Evolutionary conservation across 1,140 invertebrate species (phyloP).

Genomic region (Lucilia cuprina): DNA sequence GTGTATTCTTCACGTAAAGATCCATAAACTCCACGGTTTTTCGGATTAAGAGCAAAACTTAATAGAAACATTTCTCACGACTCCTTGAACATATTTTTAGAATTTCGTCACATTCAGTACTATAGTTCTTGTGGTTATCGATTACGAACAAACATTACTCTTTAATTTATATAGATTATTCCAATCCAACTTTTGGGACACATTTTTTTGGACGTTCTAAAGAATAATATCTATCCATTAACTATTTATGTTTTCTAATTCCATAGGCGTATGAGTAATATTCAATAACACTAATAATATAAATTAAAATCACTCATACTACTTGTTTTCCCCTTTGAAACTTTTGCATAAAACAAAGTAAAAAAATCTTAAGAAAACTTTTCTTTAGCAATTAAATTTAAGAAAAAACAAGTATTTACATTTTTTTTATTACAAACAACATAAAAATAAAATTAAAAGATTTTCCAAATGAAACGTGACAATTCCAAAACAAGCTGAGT

Average conservation of each 20-base stretch:
- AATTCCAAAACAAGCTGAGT: background rate
- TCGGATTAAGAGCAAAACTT: too few species aligned
- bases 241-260: background rate
- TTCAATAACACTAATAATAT: background rate
- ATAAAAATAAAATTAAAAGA: background rate
- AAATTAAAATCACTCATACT: background rate
- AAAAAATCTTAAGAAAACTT: background rate
- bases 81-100: too few species aligned
- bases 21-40: too few species aligned
- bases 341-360: background rate
- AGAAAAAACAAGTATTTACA: background rate
- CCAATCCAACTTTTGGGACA: too few species aligned
- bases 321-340: background rate
- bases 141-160: too few species aligned
- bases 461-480: background rate
- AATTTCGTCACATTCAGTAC: too few species aligned
- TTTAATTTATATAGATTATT: too few species aligned
- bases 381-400: background rate
- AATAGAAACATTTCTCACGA: too few species aligned
- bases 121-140: too few species aligned
- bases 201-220: too few species aligned
- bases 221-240: too few species aligned
- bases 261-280: background rate
- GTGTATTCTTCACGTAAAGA: too few species aligned
- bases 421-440: background rate